A percentile compares a stretch with the other conserved stretches of the same genome.
Conservation (phyloP, 2,797 vertebrate genomes). For the Allobates femoralis region DNA sequence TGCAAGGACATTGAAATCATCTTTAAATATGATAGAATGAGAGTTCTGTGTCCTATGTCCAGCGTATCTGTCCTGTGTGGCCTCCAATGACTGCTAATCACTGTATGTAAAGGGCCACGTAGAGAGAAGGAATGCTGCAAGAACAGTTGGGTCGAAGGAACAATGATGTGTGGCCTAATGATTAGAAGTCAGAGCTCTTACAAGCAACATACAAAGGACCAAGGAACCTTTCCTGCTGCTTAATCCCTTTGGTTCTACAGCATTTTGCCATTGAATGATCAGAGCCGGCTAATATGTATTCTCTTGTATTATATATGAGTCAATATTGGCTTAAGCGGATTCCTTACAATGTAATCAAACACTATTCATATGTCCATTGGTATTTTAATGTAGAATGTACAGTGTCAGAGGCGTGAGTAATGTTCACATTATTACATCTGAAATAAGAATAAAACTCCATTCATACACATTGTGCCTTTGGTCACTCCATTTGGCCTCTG, state of each 20-base stretch:
- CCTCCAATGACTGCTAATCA: slow-evolving; percentile 37
- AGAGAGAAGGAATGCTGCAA: slow-evolving; percentile 19
- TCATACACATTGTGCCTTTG: too few species aligned
- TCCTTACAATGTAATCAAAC: not conserved
- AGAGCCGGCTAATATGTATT: not conserved
- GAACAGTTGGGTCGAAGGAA: slow-evolving; percentile 16
- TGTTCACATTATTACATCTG: too few species aligned
- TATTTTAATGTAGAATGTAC: not conserved
- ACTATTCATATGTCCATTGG: not conserved
- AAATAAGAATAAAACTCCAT: too few species aligned
- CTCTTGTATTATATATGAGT: not conserved
- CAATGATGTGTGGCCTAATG: slow-evolving; percentile 28
- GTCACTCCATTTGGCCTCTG: too few species aligned
- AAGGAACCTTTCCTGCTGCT: not conserved
- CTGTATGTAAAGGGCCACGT: not conserved
- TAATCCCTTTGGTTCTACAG: slow-evolving; percentile 39
- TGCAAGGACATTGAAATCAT: not conserved
- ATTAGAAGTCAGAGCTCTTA: slow-evolving; percentile 38
- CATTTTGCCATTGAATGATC: not conserved
- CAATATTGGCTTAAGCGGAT: not conserved
- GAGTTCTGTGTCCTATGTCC: slow-evolving; percentile 8
- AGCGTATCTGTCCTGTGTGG: slow-evolving; percentile 3
- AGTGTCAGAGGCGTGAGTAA: not conserved
- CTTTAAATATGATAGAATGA: slow-evolving; percentile 23
- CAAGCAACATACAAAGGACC: slow-evolving; percentile 16